These are phyloP conservation scores for Pangasius sanitwongsei DNA, from an alignment of 2,797 vertebrate species.

Conservation along the genomic window DNA sequence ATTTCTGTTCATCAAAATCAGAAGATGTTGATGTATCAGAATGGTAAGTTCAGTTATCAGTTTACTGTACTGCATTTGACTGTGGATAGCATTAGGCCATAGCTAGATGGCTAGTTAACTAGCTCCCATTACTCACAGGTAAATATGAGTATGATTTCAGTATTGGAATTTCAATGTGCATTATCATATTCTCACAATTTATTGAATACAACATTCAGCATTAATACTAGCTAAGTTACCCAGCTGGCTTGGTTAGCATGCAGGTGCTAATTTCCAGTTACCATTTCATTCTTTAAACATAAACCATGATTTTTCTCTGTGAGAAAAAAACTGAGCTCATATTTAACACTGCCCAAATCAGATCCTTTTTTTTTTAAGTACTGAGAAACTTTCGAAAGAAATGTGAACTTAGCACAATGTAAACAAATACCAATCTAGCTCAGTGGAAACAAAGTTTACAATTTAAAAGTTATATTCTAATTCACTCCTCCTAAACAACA, in stretches of 20 bases:
- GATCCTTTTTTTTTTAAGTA: not conserved
- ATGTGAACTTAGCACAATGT: not conserved
- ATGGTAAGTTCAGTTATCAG: not conserved
- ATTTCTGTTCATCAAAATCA: slow-evolving; percentile 8
- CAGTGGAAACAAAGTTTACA: not conserved
- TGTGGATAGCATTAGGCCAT: not conserved
- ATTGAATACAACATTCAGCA: not conserved
- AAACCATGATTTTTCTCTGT: not conserved
- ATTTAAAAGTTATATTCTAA: not conserved
- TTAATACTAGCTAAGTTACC: not conserved
- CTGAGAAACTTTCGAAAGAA: not conserved
- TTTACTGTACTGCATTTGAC: not conserved
- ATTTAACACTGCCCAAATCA: too few relatives aligned
- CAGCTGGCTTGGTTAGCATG: not conserved
- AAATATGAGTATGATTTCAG: not conserved
- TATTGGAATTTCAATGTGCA: not conserved
- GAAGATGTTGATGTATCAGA: not conserved
- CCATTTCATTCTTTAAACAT: not conserved
- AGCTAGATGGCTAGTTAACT: not conserved
- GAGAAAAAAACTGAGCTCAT: not conserved
- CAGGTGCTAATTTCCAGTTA: not conserved
- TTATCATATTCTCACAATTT: not conserved
- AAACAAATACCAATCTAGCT: not conserved
- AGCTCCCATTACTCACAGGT: not conserved
- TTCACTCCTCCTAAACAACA: not conserved